Percentiles rank a stretch among this genome's conserved stretches.
Conservation (phyloP, 2,888 invertebrate genomes). For the Leucoptera coffeella region DNA sequence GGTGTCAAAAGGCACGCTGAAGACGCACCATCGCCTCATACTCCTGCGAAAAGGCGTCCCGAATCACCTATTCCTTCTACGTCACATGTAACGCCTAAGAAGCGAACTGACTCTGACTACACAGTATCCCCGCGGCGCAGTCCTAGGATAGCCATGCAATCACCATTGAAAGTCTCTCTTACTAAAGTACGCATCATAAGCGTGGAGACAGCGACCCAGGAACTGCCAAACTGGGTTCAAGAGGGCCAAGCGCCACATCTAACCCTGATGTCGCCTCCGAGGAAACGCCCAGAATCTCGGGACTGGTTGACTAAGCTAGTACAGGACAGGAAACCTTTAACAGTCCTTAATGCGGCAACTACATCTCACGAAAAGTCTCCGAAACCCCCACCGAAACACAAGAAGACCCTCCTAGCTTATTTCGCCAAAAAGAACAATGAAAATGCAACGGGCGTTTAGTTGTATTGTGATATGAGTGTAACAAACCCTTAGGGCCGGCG, state of each 20-base stretch:
- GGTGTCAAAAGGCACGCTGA: conserved; percentile 20
- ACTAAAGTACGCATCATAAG: conserved; percentile 13
- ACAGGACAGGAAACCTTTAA: conserved; percentile 11
- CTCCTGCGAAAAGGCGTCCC: conserved; percentile 3
- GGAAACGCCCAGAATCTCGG: conserved; percentile 54
- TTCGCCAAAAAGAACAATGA: no score
- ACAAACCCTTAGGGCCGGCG: no score
- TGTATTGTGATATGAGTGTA: no score
- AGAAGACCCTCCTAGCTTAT: no score
- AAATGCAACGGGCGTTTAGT: no score
- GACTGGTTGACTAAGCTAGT: conserved; percentile 61
- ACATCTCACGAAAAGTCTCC: no score
- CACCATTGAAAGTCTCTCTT: neutral
- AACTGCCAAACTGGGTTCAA: conserved; percentile 70
- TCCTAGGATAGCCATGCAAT: neutral
- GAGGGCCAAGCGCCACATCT: conserved; percentile 75
- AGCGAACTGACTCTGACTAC: conserved; percentile 15
- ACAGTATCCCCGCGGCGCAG: conserved; percentile 13
- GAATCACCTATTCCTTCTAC: conserved; percentile 13
- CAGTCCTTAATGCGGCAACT: no score
- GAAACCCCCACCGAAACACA: no score
- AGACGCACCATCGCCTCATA: neutral
- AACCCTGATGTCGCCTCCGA: conserved; percentile 62
- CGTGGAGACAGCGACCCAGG: conserved; percentile 54
- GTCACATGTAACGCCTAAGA: conserved; percentile 24